A percentile compares a stretch with the other conserved stretches of the same genome.
Evolutionary conservation across 2,797 vertebrate genomes (phyloP).

Genomic region (Carduelis carduelis): DNA sequence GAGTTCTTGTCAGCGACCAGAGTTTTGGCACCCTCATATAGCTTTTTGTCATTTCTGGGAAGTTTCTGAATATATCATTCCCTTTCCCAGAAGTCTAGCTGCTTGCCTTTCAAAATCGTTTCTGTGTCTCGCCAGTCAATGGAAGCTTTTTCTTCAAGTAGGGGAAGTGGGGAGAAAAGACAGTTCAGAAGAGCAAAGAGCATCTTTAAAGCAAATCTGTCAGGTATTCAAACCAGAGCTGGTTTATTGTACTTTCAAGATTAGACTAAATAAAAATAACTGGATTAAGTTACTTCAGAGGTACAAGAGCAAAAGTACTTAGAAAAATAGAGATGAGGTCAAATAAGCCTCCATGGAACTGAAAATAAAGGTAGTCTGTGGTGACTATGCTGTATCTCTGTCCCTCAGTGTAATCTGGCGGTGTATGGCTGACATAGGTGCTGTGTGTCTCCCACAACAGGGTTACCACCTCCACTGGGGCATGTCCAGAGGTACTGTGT

Average conservation of each 20-base stretch:
- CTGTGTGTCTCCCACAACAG: not conserved
- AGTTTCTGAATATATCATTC: not conserved
- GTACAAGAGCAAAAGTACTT: not conserved
- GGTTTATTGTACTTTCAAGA: not conserved
- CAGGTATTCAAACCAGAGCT: not conserved
- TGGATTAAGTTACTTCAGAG: not conserved
- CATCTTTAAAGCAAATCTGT: not conserved
- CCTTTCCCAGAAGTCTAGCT: not conserved
- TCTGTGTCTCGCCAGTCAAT: not conserved
- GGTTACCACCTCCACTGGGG: not conserved
- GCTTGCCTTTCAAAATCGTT: not conserved
- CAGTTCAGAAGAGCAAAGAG: not conserved
- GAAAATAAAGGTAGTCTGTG: not conserved
- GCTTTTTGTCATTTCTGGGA: not conserved
- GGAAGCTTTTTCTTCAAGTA: not conserved
- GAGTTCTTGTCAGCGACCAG: not conserved
- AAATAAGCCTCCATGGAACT: not conserved
- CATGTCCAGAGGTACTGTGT: not conserved
- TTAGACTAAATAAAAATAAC: not conserved
- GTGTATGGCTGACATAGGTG: accelerated
- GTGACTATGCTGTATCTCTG: not conserved
- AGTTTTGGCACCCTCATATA: not conserved
- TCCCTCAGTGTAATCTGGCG: not conserved
- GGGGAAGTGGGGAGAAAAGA: not conserved
- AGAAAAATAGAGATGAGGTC: accelerated